Conservation (phyloP, 2,797 vertebrate genomes). For the Coregonus ussuriensis region DNA sequence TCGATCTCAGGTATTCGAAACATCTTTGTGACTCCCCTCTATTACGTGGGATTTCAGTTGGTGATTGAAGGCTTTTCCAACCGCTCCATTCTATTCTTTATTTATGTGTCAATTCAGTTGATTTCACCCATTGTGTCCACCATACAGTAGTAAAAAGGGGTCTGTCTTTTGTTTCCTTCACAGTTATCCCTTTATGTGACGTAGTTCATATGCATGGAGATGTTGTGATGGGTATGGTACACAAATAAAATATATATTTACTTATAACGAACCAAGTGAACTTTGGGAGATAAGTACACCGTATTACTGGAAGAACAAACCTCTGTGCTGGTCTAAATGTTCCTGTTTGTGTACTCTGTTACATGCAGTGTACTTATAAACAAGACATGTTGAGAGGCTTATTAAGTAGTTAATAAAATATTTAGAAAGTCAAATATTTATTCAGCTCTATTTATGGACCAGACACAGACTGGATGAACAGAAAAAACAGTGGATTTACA, state of each 20-base stretch:
- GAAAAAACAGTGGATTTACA: neutral
- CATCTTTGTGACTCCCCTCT: neutral
- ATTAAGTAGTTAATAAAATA: constrained; percentile 8
- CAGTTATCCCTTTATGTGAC: neutral
- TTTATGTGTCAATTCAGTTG: constrained; percentile 9
- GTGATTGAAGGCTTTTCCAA: neutral
- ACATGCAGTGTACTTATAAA: neutral
- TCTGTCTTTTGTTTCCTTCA: constrained; percentile 24
- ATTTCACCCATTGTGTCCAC: constrained; percentile 14
- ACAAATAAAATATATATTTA: neutral
- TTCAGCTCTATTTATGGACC: constrained; percentile 7
- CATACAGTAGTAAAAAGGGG: constrained; percentile 11
- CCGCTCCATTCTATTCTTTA: neutral
- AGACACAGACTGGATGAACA: neutral
- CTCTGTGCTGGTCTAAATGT: neutral
- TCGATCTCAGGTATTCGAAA: neutral
- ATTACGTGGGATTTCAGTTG: neutral
- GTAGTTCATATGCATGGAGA: neutral
- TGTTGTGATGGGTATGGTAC: neutral
- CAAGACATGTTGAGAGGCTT: neutral
- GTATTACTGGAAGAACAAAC: neutral
- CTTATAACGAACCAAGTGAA: neutral
- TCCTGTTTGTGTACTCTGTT: neutral
- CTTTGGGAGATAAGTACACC: neutral
- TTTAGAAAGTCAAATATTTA: constrained; percentile 42